A percentile compares a stretch with the other conserved stretches of the same genome.
Conservation (phyloP, 2,797 vertebrate species). For the Chanos chanos region DNA sequence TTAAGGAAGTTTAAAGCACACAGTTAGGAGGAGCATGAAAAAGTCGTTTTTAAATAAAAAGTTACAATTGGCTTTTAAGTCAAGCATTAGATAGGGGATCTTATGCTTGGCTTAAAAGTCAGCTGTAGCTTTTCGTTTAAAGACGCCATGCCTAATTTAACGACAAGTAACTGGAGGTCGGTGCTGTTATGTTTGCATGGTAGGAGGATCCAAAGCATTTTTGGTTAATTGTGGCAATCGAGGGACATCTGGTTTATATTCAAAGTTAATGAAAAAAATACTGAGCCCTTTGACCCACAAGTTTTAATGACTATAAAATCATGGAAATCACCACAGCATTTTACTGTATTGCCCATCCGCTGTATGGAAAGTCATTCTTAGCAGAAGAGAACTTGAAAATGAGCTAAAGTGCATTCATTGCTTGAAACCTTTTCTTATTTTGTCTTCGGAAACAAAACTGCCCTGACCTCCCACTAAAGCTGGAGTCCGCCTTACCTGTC, state of each 20-base stretch:
- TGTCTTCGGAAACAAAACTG: neutral
- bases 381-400: neutral
- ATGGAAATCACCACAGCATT: neutral
- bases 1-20: too few relatives aligned
- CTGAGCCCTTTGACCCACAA: neutral
- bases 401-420: slow-evolving; percentile 5
- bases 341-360: neutral
- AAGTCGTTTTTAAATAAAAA: too few relatives aligned
- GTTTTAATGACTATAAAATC: neutral
- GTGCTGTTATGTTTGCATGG: neutral
- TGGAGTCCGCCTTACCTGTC: slow-evolving; percentile 77
- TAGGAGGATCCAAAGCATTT: neutral
- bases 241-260: slow-evolving; percentile 1
- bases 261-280: neutral
- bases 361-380: neutral
- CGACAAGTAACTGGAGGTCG: neutral
- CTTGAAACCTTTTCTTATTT: neutral
- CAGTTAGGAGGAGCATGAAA: too few relatives aligned
- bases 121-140: too few relatives aligned
- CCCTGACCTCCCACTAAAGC: neutral
- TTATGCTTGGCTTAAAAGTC: too few relatives aligned
- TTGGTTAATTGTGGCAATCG: neutral
- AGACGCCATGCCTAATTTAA: neutral
- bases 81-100: too few relatives aligned
- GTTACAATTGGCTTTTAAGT: too few relatives aligned